phyloP scores from a whole-genome alignment of 2,888 invertebrate genomes.

The Drosophila kanekoi region DNA sequence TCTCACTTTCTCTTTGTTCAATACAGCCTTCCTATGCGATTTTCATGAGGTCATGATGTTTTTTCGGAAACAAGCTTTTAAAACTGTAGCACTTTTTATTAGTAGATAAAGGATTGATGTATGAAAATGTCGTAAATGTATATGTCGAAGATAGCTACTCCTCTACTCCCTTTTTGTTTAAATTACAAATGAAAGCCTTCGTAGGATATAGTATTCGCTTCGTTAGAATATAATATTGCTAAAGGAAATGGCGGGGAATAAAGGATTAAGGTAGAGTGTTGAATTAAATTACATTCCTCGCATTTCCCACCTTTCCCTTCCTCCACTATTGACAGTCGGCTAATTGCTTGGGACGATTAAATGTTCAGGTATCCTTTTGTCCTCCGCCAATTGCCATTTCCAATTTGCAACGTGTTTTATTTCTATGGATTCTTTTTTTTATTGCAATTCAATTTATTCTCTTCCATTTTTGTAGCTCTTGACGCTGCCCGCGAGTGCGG shows the following conservation, averaged over 20 bases:
- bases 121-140: too few species aligned
- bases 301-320: constrained; percentile 7
- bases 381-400: constrained; percentile 32
- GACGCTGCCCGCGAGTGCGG: constrained; percentile 51
- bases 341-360: constrained; percentile 50
- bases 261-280: constrained; percentile 19
- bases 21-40: not conserved
- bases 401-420: constrained; percentile 1
- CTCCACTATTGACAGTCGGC: constrained; percentile 5
- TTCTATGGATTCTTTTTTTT: constrained; percentile 35
- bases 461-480: constrained; percentile 30
- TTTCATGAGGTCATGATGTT: constrained; percentile 1
- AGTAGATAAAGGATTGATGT: too few species aligned
- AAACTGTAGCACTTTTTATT: too few species aligned
- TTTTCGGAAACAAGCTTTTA: not conserved
- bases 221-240: not conserved
- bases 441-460: constrained; percentile 20
- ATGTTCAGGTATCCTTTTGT: constrained; percentile 35
- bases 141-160: too few species aligned
- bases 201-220: not conserved
- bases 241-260: not conserved
- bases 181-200: not conserved
- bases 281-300: constrained; percentile 9
- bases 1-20: not conserved
- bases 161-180: too few species aligned